Conservation (phyloP, 2,797 vertebrate species). For the Oreonectes daqikongensis region DNA sequence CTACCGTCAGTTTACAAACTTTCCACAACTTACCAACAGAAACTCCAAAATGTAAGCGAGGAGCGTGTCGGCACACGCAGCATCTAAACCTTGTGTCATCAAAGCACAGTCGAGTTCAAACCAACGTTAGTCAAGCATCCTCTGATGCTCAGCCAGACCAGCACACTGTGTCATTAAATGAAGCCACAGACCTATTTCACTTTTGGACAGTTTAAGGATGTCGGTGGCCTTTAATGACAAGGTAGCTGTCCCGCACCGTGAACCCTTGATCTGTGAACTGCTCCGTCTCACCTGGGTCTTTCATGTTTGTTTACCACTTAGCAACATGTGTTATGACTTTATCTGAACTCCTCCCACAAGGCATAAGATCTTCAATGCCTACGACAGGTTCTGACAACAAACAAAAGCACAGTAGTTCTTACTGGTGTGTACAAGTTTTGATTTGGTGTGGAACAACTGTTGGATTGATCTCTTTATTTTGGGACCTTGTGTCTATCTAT, state of each 20-base stretch:
- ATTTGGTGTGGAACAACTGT: neutral
- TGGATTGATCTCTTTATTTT: conserved; percentile 24
- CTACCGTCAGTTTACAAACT: conserved; percentile 18
- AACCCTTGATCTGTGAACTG: conserved; percentile 69
- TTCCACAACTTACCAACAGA: conserved; percentile 34
- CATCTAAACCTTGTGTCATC: conserved; percentile 71
- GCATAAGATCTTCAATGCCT: conserved; percentile 25
- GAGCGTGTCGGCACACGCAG: conserved; percentile 76
- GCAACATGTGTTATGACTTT: conserved; percentile 64
- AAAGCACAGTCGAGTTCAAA: conserved; percentile 67
- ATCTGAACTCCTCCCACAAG: conserved; percentile 72
- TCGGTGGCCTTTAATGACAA: conserved; percentile 71
- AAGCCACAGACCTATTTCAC: conserved; percentile 76
- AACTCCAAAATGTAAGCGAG: conserved; percentile 41
- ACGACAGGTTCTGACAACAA: conserved; percentile 53
- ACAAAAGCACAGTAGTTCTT: conserved; percentile 55
- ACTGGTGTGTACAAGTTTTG: neutral
- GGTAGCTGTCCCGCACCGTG: conserved; percentile 74
- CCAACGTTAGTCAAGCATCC: conserved; percentile 70
- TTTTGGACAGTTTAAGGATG: conserved; percentile 65
- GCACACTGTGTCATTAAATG: conserved; percentile 77
- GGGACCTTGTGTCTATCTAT: conserved; percentile 14
- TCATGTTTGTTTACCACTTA: conserved; percentile 70
- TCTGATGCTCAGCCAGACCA: conserved; percentile 73
- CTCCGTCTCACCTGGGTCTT: conserved; percentile 72